phyloP scores from a whole-genome alignment of 1,140 invertebrate genomes.

The Eueides isabella region DNA sequence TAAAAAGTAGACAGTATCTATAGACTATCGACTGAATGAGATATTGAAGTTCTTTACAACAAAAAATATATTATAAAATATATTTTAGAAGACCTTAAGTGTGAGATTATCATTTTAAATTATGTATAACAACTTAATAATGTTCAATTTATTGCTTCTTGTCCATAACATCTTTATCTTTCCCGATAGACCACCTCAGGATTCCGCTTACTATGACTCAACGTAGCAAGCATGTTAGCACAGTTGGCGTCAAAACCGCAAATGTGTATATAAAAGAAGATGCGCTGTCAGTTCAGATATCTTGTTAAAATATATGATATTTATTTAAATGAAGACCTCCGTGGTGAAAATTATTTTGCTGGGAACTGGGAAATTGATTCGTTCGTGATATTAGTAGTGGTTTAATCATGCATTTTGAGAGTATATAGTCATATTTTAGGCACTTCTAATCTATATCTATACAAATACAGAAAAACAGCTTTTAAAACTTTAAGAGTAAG shows the following conservation, averaged over 20 bases:
- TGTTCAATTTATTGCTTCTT: constrained; percentile 28
- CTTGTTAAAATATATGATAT: constrained; percentile 15
- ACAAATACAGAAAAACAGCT: no score
- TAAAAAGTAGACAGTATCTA: no score
- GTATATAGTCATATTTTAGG: no score
- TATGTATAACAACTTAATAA: constrained; percentile 32
- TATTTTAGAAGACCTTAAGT: neutral
- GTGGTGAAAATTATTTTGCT: neutral
- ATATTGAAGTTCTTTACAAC: no score
- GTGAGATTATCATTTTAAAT: constrained; percentile 6
- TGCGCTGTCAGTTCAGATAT: neutral
- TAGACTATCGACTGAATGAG: no score
- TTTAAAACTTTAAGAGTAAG: no score
- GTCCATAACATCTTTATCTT: neutral
- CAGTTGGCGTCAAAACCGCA: neutral
- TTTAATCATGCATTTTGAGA: no score
- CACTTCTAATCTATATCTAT: no score
- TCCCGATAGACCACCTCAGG: constrained; percentile 44
- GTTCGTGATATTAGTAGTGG: no score
- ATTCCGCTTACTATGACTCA: constrained; percentile 52
- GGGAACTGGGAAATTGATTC: no score
- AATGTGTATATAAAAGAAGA: constrained; percentile 14
- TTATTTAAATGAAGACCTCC: neutral
- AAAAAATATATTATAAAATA: neutral
- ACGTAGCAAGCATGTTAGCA: neutral